phyloP scores from a whole-genome alignment of 2,888 invertebrate species.

The Hyposoter dolosus region DNA sequence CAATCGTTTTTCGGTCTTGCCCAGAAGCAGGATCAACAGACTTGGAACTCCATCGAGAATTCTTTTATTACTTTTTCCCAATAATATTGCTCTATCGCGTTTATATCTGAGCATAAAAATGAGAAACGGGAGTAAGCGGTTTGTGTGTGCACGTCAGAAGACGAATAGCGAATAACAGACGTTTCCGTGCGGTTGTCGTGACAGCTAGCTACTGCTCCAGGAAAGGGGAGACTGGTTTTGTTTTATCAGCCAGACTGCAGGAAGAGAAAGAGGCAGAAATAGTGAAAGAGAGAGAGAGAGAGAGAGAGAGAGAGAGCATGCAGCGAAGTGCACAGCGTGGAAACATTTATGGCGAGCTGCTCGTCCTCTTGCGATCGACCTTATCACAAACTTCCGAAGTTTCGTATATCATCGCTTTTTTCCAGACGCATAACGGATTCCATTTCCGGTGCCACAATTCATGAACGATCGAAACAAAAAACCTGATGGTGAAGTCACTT shows the following conservation, averaged over 20 bases:
- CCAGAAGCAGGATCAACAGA: background rate
- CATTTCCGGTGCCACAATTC: slow-evolving; percentile 30
- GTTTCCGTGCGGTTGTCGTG: slow-evolving; percentile 77
- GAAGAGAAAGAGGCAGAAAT: slow-evolving; percentile 22
- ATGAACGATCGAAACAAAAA: slow-evolving; percentile 9
- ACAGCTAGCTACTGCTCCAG: slow-evolving; percentile 75
- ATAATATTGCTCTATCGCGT: background rate
- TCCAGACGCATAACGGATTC: slow-evolving; percentile 41
- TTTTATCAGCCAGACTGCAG: slow-evolving; percentile 58
- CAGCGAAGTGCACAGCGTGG: background rate
- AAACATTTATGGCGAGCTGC: slow-evolving; percentile 48
- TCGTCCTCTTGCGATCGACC: slow-evolving; percentile 68
- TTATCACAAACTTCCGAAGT: slow-evolving; percentile 12
- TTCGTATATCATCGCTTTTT: slow-evolving; percentile 14
- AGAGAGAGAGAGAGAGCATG: slow-evolving; percentile 32
- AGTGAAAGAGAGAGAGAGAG: slow-evolving; percentile 27
- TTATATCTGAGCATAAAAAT: background rate
- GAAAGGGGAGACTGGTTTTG: slow-evolving; percentile 72
- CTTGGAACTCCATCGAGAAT: background rate
- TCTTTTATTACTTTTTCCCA: background rate
- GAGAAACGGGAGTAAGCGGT: slow-evolving; percentile 41
- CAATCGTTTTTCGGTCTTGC: background rate
- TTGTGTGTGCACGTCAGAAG: slow-evolving; percentile 49
- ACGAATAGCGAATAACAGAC: slow-evolving; percentile 67
- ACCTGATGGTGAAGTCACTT: background rate